These are phyloP conservation scores for Odontomachus brunneus DNA, from an alignment of 1,140 invertebrate species.

Conservation along the genomic window DNA sequence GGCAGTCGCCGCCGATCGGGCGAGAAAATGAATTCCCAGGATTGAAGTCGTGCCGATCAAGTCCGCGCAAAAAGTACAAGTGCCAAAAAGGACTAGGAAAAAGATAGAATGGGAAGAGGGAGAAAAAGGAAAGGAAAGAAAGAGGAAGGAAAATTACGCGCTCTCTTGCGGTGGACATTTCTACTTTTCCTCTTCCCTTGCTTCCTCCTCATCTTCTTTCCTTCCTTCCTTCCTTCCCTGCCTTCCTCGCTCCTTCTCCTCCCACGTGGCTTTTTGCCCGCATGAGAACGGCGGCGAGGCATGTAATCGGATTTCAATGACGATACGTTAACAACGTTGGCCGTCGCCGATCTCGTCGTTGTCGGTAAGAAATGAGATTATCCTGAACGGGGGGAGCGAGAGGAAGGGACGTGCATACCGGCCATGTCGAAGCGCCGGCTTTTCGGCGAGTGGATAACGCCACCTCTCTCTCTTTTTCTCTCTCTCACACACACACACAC, in stretches of 20 bases:
- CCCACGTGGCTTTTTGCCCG: slow-evolving; percentile 15
- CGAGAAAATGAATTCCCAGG: slow-evolving; percentile 51
- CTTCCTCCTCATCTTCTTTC: no score
- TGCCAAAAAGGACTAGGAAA: neutral
- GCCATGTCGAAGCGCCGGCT: neutral
- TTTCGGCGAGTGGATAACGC: slow-evolving; percentile 25
- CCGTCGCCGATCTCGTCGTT: slow-evolving; percentile 52
- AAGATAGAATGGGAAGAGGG: no score
- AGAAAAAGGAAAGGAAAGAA: neutral
- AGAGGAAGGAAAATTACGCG: slow-evolving; percentile 40
- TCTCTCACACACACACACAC: no score
- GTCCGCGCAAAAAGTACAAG: slow-evolving; percentile 16
- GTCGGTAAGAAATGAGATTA: slow-evolving; percentile 59
- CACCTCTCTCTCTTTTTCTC: neutral
- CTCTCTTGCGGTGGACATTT: slow-evolving; percentile 6
- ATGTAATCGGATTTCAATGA: slow-evolving; percentile 59
- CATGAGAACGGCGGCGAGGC: slow-evolving; percentile 20
- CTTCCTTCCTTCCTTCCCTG: neutral
- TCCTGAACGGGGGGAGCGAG: no score
- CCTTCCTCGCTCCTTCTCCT: neutral
- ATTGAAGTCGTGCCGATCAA: slow-evolving; percentile 44
- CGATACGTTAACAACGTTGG: slow-evolving; percentile 52
- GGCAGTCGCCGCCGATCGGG: slow-evolving; percentile 22
- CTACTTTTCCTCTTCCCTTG: neutral
- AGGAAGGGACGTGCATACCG: slow-evolving; percentile 12